These are phyloP conservation scores for Protosalanx chinensis DNA, from an alignment of 2,797 vertebrate genomes.

Conservation along the genomic window DNA sequence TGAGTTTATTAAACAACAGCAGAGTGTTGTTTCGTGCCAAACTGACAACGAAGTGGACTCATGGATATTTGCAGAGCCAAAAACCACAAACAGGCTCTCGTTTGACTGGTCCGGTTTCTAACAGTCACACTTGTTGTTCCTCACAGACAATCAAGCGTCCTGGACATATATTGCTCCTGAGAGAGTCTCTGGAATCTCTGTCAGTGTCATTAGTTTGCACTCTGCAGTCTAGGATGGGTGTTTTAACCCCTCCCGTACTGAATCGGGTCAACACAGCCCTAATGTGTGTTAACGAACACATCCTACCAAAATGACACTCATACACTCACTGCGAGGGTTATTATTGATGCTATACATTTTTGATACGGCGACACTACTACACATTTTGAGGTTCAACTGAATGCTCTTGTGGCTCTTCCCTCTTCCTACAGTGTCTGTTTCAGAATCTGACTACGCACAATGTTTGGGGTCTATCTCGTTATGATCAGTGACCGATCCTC, in stretches of 20 bases:
- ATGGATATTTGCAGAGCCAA: constrained; percentile 40
- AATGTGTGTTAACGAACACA: constrained; percentile 47
- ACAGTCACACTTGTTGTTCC: constrained; percentile 28
- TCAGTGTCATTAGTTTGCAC: constrained; percentile 37
- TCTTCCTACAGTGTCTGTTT: too few species aligned
- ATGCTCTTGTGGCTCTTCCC: too few species aligned
- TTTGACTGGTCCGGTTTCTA: constrained; percentile 19
- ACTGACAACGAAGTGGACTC: constrained; percentile 30
- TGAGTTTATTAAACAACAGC: constrained; percentile 32
- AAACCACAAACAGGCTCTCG: constrained; percentile 26
- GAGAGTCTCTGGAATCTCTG: constrained; percentile 21
- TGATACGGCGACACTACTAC: too few species aligned
- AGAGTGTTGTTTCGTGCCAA: constrained; percentile 33
- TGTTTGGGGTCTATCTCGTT: too few species aligned
- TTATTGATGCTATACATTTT: too few species aligned
- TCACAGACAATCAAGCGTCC: neutral
- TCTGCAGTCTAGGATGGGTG: constrained; percentile 39
- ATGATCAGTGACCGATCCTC: too few species aligned
- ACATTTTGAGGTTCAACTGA: too few species aligned
- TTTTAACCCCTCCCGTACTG: constrained; percentile 47
- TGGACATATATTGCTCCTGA: neutral
- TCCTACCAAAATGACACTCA: neutral
- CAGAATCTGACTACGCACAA: too few species aligned
- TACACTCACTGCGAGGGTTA: too few species aligned
- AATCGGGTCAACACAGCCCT: constrained; percentile 49